A percentile compares a stretch with the other conserved stretches of the same genome.
phyloP scores from a whole-genome alignment of 2,888 invertebrate genomes.

The Orchesella flavescens region DNA sequence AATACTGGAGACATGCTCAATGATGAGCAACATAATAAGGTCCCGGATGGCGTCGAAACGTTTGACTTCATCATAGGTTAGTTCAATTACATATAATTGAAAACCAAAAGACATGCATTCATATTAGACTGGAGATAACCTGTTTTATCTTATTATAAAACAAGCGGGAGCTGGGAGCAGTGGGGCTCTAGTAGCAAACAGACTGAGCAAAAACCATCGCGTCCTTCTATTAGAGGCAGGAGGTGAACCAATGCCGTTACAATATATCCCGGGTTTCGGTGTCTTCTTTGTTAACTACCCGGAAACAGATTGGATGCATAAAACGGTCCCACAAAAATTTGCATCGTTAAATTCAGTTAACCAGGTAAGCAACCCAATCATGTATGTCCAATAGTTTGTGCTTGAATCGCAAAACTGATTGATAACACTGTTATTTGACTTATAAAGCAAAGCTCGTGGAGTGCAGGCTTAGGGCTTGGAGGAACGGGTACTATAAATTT shows the following conservation, averaged over 20 bases:
- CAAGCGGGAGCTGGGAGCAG: constrained; percentile 31
- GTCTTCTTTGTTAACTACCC: constrained; percentile 61
- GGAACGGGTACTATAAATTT: constrained; percentile 55
- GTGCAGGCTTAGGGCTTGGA: constrained; percentile 39
- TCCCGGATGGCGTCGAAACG: background rate
- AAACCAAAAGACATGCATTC: no score
- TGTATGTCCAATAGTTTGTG: no score
- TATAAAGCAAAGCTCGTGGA: constrained; percentile 39
- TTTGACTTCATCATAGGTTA: constrained; percentile 8
- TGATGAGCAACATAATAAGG: background rate
- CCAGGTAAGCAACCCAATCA: constrained; percentile 29
- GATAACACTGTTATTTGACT: background rate
- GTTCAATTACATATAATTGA: no score
- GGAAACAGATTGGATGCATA: constrained; percentile 62
- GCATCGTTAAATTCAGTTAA: constrained; percentile 46
- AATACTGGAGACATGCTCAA: background rate
- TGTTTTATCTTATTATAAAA: no score
- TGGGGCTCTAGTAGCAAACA: constrained; percentile 33
- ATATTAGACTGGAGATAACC: no score
- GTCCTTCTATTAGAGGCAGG: constrained; percentile 44
- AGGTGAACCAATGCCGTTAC: constrained; percentile 54
- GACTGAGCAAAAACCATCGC: constrained; percentile 9
- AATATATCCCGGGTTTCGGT: constrained; percentile 58
- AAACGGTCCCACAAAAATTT: constrained; percentile 53
- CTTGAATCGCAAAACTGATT: no score